Base-by-base conservation (phyloP, 1,140 invertebrate genomes). In the Littorina saxatilis region DNA sequence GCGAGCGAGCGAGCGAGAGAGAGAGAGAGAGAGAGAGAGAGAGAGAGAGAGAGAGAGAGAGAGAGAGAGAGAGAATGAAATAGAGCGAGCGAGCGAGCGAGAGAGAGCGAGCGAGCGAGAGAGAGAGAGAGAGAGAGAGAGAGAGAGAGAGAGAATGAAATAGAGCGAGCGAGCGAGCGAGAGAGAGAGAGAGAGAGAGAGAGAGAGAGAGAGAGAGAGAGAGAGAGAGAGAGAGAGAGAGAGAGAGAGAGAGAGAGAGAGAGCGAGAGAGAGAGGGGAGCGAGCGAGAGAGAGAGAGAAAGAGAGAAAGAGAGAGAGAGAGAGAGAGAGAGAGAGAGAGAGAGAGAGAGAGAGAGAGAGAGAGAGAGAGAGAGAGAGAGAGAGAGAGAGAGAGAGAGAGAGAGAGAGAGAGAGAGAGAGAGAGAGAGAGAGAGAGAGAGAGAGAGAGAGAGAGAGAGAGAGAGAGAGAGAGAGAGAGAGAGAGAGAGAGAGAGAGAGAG, bases 101-200 rank as follows among this genome's bases (percentile, higher is more conserved):
- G 15, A 58, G 76, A 78, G 55, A n/a, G n/a, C n/a, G n/a, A n/a
- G n/a, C n/a, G n/a, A n/a, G n/a, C 43, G 47, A 77, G 35, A 50
- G 40, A 40, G 27, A 32, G 39, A 40, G 29, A 74, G 39, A 40
- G 39, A 58, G 55, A 58, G 55, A 58, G 17, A 4, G 32, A 3
- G 11, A 37, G 47, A 35, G 27, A 43, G 32, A 61, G 37, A 61
- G 52, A 61, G 55, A 37, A 50, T 2, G 73, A 20, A 17, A 20
- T 7, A 61, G 47, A 61, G 32, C 17, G 32, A 23, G n/a, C 4
- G 76, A 11, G 32, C 20, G 32, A 23, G 47, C 15, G 15, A 58
- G 15, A 58, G 76, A 78, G 55, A n/a, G n/a, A n/a, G n/a, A n/a
- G n/a, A n/a, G n/a, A n/a, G n/a, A 77, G 47, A 77, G 35, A 50